phyloP scores from a whole-genome alignment of 2,888 invertebrate genomes.

The Morpho achilles region DNA sequence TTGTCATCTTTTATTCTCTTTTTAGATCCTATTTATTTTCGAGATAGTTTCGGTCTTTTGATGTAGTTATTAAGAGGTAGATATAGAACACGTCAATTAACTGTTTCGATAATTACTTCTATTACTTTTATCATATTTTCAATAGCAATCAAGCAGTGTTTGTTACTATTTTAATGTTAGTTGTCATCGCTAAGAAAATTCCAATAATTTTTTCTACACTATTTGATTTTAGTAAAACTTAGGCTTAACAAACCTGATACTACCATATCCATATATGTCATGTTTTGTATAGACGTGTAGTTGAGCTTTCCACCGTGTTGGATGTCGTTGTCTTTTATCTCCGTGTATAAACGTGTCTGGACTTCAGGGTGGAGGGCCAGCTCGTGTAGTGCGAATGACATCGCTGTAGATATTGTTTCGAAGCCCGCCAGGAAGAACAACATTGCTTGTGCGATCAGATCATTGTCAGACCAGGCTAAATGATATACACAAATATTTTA shows the following conservation, averaged over 20 bases:
- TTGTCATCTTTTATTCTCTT: no score
- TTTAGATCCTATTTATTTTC: no score
- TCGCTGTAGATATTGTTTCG: conserved; percentile 52
- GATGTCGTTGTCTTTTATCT: conserved; percentile 59
- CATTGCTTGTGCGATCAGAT: conserved; percentile 55
- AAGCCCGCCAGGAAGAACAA: conserved; percentile 73
- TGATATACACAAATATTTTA: not conserved
- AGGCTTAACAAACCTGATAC: conserved; percentile 49
- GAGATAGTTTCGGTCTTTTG: no score
- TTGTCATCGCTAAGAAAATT: no score
- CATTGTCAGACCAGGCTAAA: conserved; percentile 41
- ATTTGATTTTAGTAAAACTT: not conserved
- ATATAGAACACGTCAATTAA: no score
- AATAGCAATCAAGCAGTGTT: no score
- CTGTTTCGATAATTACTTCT: no score
- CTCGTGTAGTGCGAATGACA: conserved; percentile 70
- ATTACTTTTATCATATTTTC: no score
- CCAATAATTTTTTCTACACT: no score
- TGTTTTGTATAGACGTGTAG: conserved; percentile 61
- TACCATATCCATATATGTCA: conserved; percentile 79
- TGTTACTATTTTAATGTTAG: no score
- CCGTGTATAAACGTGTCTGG: conserved; percentile 66
- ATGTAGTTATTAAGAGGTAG: no score
- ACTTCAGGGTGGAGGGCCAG: conserved; percentile 72
- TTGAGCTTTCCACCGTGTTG: conserved; percentile 47